Conservation (phyloP, 2,797 vertebrate genomes). For the Cossypha caffra region DNA sequence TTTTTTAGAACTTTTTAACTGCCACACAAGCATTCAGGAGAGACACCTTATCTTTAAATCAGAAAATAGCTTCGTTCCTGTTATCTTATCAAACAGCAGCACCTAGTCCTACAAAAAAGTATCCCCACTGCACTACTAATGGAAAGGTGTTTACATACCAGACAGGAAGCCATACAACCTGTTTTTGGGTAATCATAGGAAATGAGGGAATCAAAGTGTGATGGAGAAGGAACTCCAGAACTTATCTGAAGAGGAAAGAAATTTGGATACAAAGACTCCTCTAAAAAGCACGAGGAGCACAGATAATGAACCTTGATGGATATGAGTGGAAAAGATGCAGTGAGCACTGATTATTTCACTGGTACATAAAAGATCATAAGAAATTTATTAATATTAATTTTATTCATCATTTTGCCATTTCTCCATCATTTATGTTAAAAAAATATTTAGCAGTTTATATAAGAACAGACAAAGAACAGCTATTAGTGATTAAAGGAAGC, state of each 20-base stretch:
- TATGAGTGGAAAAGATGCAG: neutral
- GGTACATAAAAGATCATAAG: neutral
- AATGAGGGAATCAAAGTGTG: neutral
- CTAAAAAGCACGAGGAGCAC: neutral
- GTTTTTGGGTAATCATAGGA: neutral
- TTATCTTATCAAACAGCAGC: slow-evolving; percentile 63
- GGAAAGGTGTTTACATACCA: slow-evolving; percentile 53
- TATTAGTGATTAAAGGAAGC: neutral
- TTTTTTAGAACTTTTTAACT: slow-evolving; percentile 69
- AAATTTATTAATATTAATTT: neutral
- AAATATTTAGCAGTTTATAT: neutral
- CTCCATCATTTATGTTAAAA: neutral
- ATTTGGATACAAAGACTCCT: neutral
- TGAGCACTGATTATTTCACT: neutral
- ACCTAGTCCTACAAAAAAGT: slow-evolving; percentile 39
- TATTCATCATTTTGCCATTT: neutral
- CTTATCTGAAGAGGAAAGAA: neutral
- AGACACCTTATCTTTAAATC: slow-evolving; percentile 67
- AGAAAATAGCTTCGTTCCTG: slow-evolving; percentile 61
- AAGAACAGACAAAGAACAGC: neutral
- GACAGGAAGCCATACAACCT: neutral
- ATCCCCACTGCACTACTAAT: slow-evolving; percentile 32
- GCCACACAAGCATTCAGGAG: slow-evolving; percentile 25
- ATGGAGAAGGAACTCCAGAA: neutral
- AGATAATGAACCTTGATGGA: neutral